These are phyloP conservation scores for Onthophagus sagittarius DNA, from an alignment of 2,888 invertebrate species.

Conservation along the genomic window DNA sequence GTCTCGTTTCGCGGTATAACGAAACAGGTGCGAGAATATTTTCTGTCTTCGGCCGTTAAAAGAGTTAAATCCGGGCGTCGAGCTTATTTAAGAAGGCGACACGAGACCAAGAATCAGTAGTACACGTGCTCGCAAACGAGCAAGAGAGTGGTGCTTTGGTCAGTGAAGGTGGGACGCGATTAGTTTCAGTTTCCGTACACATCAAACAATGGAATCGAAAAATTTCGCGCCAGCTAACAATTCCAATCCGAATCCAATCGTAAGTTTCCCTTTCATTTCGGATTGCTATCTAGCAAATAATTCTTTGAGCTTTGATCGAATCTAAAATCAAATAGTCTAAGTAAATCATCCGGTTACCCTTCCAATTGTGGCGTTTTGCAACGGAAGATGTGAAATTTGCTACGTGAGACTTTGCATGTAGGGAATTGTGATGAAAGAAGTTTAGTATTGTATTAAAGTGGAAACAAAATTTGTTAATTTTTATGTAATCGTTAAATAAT, in stretches of 20 bases:
- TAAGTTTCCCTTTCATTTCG: neutral
- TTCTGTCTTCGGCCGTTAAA: neutral
- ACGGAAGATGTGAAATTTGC: neutral
- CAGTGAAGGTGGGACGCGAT: slow-evolving; percentile 39
- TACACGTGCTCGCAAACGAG: slow-evolving; percentile 41
- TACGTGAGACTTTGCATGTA: neutral
- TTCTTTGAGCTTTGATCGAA: neutral
- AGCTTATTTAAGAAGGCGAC: slow-evolving; percentile 42
- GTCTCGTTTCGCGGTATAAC: slow-evolving; percentile 12
- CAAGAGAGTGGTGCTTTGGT: slow-evolving; percentile 47
- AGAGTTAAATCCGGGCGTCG: slow-evolving; percentile 17
- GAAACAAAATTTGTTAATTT: too few relatives aligned
- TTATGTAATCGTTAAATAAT: too few relatives aligned
- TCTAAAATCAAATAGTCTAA: neutral
- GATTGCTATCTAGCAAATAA: neutral
- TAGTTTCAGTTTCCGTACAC: slow-evolving; percentile 32
- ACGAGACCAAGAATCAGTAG: slow-evolving; percentile 41
- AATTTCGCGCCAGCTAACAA: slow-evolving; percentile 32
- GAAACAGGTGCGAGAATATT: slow-evolving; percentile 22
- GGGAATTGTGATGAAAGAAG: neutral
- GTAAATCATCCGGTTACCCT: neutral
- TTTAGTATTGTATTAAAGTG: neutral
- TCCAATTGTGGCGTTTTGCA: neutral
- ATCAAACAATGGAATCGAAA: slow-evolving; percentile 41
- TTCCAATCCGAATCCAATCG: neutral